Evolutionary conservation across 1,140 invertebrate genomes (phyloP), one percentile per base, ranked within the genome.

Genomic region (Macrocentrus cingulum): DNA sequence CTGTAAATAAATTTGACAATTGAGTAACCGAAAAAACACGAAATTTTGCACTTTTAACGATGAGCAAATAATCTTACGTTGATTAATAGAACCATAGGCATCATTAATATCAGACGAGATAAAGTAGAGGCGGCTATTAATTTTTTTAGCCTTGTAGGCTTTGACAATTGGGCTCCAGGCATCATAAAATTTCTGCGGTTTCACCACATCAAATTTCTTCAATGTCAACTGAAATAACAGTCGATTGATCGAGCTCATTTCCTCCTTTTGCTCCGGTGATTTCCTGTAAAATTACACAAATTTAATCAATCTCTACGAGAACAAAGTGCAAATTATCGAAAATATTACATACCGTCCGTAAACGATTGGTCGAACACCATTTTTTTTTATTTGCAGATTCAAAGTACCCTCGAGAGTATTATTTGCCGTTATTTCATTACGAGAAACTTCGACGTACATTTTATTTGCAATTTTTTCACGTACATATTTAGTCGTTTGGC

Each of bases 41-140:
- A n/a, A n/a, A n/a, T n/a, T n/a, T n/a, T n/a, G n/a, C n/a, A n/a
- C n/a, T n/a, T n/a, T n/a, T n/a, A n/a, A n/a, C n/a, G n/a, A n/a
- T n/a, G n/a, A n/a, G n/a, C n/a, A n/a, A n/a, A n/a, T n/a, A n/a
- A n/a, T n/a, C n/a, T n/a, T n/a, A n/a, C n/a, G n/a, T n/a, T n/a
- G n/a, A n/a, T n/a, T n/a, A n/a, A n/a, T n/a, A n/a, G n/a, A n/a
- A n/a, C n/a, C n/a, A 23, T 36, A 56, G 9, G 54, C 54, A 37
- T 56, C 34, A 3, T 48, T 7, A 7, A 56, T 56, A 37, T 56
- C 54, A 15, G 42, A 56, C 4, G 25, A 36, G 2, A 56, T 44
- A 34, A 56, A 56, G n/a, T 37, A 56, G 3, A 56, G 7, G 9
- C 19, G 42, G 19, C n/a, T 46, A 11, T 25, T 13, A 8, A 3